These are phyloP conservation scores for Isichthys henryi DNA, from an alignment of 2,113 vertebrate species.

Conservation along the genomic window DNA sequence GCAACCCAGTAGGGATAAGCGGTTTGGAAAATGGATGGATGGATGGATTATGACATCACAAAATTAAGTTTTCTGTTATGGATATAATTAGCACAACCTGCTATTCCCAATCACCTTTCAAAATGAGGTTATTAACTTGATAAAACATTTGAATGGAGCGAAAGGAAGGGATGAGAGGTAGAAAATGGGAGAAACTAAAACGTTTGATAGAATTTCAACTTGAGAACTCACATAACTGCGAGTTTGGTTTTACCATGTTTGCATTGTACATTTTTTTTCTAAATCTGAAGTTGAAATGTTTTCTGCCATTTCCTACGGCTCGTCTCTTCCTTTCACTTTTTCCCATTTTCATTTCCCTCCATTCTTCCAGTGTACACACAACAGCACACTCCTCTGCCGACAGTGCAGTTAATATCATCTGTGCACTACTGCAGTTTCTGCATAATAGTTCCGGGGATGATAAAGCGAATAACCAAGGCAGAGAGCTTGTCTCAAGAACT, in stretches of 20 bases:
- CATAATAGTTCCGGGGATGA: background rate
- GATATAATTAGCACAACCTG: background rate
- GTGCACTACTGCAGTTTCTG: background rate
- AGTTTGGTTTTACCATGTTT: background rate
- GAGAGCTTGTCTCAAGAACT: background rate
- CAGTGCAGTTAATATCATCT: background rate
- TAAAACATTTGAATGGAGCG: background rate
- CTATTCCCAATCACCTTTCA: background rate
- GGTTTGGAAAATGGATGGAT: too few relatives aligned
- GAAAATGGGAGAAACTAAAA: background rate
- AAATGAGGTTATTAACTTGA: background rate
- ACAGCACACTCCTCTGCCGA: background rate
- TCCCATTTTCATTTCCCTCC: background rate
- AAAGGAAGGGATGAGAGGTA: background rate
- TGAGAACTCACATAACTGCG: background rate
- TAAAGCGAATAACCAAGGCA: background rate
- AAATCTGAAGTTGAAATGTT: background rate
- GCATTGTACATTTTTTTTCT: background rate
- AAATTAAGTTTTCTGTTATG: background rate
- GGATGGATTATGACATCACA: too few relatives aligned
- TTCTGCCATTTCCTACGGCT: background rate
- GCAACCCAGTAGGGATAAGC: too few relatives aligned
- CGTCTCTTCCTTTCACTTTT: background rate
- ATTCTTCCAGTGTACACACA: background rate
- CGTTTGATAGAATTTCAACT: background rate